Evolutionary conservation across 2,113 vertebrate genomes (phyloP), one percentile per base, ranked within the genome.

Genomic region (Aptenodytes forsteri): DNA sequence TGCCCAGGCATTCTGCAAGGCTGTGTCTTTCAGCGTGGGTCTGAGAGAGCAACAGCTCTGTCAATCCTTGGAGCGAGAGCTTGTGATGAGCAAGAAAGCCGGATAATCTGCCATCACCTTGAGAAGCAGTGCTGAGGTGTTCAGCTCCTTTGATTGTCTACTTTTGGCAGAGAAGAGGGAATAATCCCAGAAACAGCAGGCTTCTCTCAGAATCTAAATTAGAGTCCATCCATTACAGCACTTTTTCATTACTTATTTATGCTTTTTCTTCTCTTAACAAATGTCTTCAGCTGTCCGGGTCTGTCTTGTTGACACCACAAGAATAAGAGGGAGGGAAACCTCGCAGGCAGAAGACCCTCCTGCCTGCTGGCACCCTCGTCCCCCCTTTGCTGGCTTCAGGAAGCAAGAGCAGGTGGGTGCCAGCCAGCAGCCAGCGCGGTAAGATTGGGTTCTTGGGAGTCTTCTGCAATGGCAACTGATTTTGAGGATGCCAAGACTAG

Each of bases 21-120:
- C 65, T 78, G 49, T 17, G 54, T 40, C 47, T 52, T 34, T 67
- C 40, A 19, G 15, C 1, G 7, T 23, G 21, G 20, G 13, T 52
- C 65, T 61, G 70, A 67, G 59, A 59, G 36, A 34, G 38, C 49
- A 52, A 29, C 73, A 49, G 78, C 78, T 75, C 56, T 54, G n/a
- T n/a, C 73, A 65, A 2, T 66, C 83, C 61, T 70, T 34, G 61
- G 49, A 79, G 55, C 1, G 1, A 36, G 55, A 80, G 50, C 61
- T 49, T 27, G 50, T 64, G 56, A 70, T n/a, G 79, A 84, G 67
- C 44, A n/a, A 38, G 61, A 61, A 91, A 93, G 78, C 62, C 7
- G 32, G 90, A 93, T 81, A 76, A 93, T 93, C 87, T 70, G 25
- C 69, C 14, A 4, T 87, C 87, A 80, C 94, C 94, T 95, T 88